A percentile compares a stretch with the other conserved stretches of the same genome.
Evolutionary conservation across 2,113 vertebrate species (phyloP).

Genomic region (Eurystomus gularis): DNA sequence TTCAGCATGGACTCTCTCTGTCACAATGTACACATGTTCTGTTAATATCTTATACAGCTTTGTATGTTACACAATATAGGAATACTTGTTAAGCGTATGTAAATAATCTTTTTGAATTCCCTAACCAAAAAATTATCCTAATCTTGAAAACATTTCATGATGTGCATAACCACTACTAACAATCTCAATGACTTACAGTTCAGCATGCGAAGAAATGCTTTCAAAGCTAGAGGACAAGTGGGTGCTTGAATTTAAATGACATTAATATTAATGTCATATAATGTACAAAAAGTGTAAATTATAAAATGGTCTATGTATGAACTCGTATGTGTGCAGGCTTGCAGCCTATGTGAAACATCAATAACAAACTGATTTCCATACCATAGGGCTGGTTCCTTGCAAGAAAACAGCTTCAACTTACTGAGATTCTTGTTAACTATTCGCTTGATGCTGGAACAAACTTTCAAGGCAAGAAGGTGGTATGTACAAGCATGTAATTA

Average conservation of each 20-base stretch:
- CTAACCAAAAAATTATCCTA: background rate
- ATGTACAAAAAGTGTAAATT: background rate
- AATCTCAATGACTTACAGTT: background rate
- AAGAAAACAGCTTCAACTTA: background rate
- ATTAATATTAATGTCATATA: background rate
- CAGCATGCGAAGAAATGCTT: background rate
- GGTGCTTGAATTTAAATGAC: background rate
- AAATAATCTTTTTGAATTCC: background rate
- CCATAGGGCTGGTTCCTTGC: background rate
- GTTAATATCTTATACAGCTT: background rate
- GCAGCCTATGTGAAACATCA: background rate
- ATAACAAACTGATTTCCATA: background rate
- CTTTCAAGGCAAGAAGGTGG: background rate
- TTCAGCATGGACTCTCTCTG: background rate
- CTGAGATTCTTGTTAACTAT: background rate
- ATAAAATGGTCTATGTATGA: background rate
- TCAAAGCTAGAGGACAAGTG: background rate
- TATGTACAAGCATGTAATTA: background rate
- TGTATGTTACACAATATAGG: background rate
- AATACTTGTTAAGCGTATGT: background rate
- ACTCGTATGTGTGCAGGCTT: background rate
- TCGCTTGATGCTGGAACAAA: background rate
- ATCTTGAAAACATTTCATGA: background rate
- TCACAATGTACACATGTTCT: background rate
- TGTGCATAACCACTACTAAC: background rate